Base-by-base conservation (phyloP, 2,888 invertebrate species). In the Drosophila affinis region DNA sequence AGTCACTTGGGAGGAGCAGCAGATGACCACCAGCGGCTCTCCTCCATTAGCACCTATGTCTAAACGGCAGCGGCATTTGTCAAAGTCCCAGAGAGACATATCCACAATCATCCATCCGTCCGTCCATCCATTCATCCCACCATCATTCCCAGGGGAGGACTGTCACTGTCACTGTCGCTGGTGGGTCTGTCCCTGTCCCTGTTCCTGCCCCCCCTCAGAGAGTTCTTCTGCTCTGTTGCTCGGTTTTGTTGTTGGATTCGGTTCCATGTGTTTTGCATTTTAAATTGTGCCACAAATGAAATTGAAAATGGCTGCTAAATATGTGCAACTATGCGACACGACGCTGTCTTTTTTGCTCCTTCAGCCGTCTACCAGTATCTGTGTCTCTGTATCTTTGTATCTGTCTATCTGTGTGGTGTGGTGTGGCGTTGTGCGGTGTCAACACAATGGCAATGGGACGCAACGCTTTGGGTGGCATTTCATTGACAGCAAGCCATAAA, bases 231-330 rank as follows among this genome's bases (percentile, higher is more conserved):
- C 7, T 34, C 12, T 1, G 34, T 34, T 34, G 12, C 12, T 34
- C 34, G 4, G 34, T 34, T 34, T 12, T 34, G 39, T n/a, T 39
- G 39, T 7, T 39, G 39, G 39, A 6, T n/a, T 18, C 45, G n/a
- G n/a, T 45, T 61, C 47, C 79, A 79, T 88, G 87, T 83, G 88
- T 85, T 88, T 87, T 87, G 88, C 87, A 88, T 88, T 82, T 82
- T 87, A 88, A 87, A 88, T 87, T 88, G 85, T 87, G 78, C 72
- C 81, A 78, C 83, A 81, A 82, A 80, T 75, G 84, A 82, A 82
- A 82, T 82, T 82, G 84, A 84, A 82, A 82, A 84, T 82, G 80
- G 82, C 82, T 81, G 81, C 75, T 65, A 75, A 81, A 84, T 62
- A 84, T 82, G 80, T 84, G 82, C 84, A 82, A 77, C 80, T 71